Evolutionary conservation across 2,888 invertebrate genomes (phyloP), one percentile per base, ranked within the genome.

Genomic region (Thereva unica): DNA sequence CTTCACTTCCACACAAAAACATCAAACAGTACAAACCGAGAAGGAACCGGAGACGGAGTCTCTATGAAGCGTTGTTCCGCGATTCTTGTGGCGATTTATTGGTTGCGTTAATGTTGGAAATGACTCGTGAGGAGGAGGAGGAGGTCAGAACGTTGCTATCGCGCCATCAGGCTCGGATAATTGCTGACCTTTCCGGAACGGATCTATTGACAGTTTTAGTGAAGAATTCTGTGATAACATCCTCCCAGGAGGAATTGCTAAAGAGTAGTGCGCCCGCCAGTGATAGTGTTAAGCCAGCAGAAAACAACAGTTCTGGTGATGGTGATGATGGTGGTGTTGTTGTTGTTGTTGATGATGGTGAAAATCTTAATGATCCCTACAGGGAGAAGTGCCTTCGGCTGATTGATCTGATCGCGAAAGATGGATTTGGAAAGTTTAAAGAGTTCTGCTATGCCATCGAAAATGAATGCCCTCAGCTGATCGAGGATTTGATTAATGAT

Each of bases 191-290:
- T 72, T 83, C 84, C 75, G 84, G 85, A 71, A 87, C 87, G 70
- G 86, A 87, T 77, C 80, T 88, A 61, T 76, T 88, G 72, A 85
- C 85, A 70, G 84, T 85, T 71, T 82, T 88, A 68, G 86, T 87
- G 65, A 87, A 87, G 76, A 87, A 87, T 75, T 85, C 87, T 57
- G 83, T 88, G 71, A 83, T 88, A 69, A 86, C 82, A 74, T 81
- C 86, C 71, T 83, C 84, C 73, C 87, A 87, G 73, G 84, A 86
- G 72, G 86, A 87, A 78, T 81, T 79, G 12, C 67, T 79, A n/a
- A 8, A 47, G 8, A 49, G 50, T 23, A 55, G 12, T n/a, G 7
- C 34, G 10, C n/a, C 41, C 6, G 10, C 50, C 34, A 42, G 52
- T 63, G 64, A 64, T 44, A 54, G 37, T n/a, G 6, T n/a, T 10